These are phyloP conservation scores for Anolis apletophallus DNA, from an alignment of 2,797 vertebrate genomes.

Conservation along the genomic window DNA sequence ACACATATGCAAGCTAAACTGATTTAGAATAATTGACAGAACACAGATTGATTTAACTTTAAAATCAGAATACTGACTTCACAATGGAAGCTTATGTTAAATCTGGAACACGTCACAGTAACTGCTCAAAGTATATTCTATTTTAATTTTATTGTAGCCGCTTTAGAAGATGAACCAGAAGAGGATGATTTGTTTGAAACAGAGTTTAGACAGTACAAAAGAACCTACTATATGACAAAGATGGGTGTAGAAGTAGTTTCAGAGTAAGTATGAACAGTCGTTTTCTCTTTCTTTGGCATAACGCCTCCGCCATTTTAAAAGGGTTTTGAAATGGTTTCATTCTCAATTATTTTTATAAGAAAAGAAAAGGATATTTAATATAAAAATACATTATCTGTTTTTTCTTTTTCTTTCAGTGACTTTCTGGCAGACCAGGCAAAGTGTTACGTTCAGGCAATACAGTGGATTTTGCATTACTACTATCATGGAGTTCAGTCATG, in stretches of 20 bases:
- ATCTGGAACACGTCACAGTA: not conserved
- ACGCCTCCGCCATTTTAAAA: not conserved
- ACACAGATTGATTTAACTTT: not conserved
- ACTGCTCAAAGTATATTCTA: slow-evolving; percentile 12
- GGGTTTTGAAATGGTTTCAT: not conserved
- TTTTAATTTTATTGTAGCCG: slow-evolving; percentile 68
- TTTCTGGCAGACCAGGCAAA: slow-evolving; percentile 92
- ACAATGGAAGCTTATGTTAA: slow-evolving; percentile 14
- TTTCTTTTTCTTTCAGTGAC: slow-evolving; percentile 81
- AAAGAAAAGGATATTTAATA: not conserved
- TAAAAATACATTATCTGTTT: not conserved
- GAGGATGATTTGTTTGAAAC: slow-evolving; percentile 97
- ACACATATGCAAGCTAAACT: not conserved
- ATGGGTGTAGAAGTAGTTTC: slow-evolving; percentile 96
- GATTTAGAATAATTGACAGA: not conserved
- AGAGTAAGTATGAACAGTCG: slow-evolving; percentile 83
- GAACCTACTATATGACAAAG: slow-evolving; percentile 98
- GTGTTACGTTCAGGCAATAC: slow-evolving; percentile 97
- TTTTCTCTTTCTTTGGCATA: not conserved
- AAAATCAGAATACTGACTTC: not conserved
- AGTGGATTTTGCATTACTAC: slow-evolving; percentile 99
- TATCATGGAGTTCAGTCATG: slow-evolving; percentile 98
- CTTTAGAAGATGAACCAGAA: slow-evolving; percentile 87
- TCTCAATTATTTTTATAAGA: not conserved
- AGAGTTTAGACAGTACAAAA: slow-evolving; percentile 97